Evolutionary conservation across 2,797 vertebrate genomes (phyloP).

Genomic region (Tragelaphus oryx): DNA sequence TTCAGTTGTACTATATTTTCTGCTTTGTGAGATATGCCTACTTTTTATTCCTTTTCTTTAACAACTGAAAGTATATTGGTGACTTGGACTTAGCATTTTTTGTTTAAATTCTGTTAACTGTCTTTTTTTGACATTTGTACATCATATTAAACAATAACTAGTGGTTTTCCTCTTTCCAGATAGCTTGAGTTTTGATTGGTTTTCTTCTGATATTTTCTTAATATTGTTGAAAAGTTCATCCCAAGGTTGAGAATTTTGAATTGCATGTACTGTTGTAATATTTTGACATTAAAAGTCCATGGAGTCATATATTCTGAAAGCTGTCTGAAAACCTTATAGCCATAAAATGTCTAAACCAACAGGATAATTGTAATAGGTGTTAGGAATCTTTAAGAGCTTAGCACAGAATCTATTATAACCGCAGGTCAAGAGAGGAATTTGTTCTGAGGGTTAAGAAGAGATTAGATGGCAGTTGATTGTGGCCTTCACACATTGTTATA

Average conservation of each 20-base stretch:
- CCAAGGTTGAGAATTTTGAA: not conserved
- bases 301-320: not conserved
- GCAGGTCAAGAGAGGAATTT: not conserved
- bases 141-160: conserved; percentile 1
- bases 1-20: not conserved
- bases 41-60: not conserved
- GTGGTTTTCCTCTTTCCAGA: not conserved
- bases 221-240: not conserved
- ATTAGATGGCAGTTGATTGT: not conserved
- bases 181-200: not conserved
- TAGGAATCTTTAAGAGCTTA: not conserved
- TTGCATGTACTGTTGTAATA: not conserved
- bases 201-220: not conserved
- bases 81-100: not conserved
- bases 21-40: not conserved
- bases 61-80: not conserved
- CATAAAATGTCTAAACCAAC: not conserved
- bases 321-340: not conserved
- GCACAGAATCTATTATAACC: not conserved
- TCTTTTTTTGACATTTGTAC: not conserved
- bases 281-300: not conserved
- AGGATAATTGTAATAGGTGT: not conserved
- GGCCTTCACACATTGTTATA: not conserved
- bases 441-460: not conserved
- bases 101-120: not conserved